Evolutionary conservation across 2,888 invertebrate genomes (phyloP).

Genomic region (Polydrusus cervinus): DNA sequence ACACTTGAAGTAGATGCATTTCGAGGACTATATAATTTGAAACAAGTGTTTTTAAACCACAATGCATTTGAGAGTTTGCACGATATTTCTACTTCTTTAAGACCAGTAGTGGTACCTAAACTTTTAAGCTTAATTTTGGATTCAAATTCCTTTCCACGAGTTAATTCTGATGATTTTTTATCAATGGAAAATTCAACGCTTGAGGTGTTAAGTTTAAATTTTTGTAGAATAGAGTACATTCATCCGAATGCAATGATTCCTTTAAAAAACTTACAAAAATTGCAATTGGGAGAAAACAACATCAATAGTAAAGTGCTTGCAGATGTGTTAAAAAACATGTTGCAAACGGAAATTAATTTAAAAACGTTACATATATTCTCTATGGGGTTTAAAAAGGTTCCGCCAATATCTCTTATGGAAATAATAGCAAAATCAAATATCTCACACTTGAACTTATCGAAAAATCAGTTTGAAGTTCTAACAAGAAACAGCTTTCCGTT

Average conservation of each 20-base stretch:
- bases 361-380: constrained; percentile 72
- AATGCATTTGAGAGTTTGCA: constrained; percentile 74
- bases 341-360: constrained; percentile 70
- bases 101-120: constrained; percentile 70
- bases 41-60: constrained; percentile 73
- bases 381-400: constrained; percentile 74
- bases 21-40: constrained; percentile 73
- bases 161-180: constrained; percentile 71
- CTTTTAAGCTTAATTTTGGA: constrained; percentile 73
- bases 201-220: constrained; percentile 71
- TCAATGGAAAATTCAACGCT: constrained; percentile 72
- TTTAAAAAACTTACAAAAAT: constrained; percentile 70
- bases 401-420: constrained; percentile 72
- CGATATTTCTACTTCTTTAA: constrained; percentile 71
- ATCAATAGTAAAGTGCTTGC: constrained; percentile 71
- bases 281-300: constrained; percentile 75
- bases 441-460: constrained; percentile 71
- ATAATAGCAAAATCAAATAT: constrained; percentile 74
- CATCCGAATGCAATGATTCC: constrained; percentile 73
- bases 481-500: constrained; percentile 72
- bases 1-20: constrained; percentile 72
- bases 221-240: constrained; percentile 74
- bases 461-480: constrained; percentile 76
- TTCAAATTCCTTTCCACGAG: constrained; percentile 73
- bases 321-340: constrained; percentile 69